phyloP scores from a whole-genome alignment of 2,888 invertebrate species.

The Andrena marginata region DNA sequence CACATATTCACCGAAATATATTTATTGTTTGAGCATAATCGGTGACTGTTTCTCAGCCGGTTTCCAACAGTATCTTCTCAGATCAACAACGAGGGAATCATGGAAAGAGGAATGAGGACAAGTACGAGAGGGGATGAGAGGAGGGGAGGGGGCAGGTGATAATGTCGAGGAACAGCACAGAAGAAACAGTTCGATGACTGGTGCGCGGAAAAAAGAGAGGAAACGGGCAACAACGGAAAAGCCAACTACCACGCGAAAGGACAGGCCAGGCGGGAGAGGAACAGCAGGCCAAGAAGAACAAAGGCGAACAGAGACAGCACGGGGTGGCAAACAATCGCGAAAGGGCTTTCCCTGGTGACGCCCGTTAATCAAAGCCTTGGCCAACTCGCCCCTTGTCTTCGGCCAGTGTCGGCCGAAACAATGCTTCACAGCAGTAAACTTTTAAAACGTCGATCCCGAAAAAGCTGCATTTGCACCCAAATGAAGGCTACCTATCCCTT shows the following conservation, averaged over 20 bases:
- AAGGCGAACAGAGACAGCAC: conserved; percentile 36
- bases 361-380: conserved; percentile 74
- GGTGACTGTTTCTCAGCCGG: no score
- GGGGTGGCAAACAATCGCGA: conserved; percentile 67
- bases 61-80: conserved; percentile 38
- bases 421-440: conserved; percentile 70
- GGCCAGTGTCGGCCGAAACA: conserved; percentile 69
- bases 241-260: conserved; percentile 27
- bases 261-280: conserved; percentile 1
- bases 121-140: conserved; percentile 6
- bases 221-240: conserved; percentile 29
- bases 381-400: conserved; percentile 56
- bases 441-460: conserved; percentile 71
- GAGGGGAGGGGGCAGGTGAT: background rate
- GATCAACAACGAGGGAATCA: background rate
- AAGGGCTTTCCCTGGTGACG: conserved; percentile 65
- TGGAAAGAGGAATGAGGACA: background rate
- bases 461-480: conserved; percentile 73
- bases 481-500: conserved; percentile 60
- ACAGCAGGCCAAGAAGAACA: conserved; percentile 7
- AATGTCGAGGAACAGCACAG: background rate
- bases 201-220: conserved; percentile 10
- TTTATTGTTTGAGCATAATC: no score
- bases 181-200: conserved; percentile 15
- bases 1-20: no score